Conservation (phyloP, 37 sponge, comb jelly and placozoan species). For the Bolinopsis microptera region DNA sequence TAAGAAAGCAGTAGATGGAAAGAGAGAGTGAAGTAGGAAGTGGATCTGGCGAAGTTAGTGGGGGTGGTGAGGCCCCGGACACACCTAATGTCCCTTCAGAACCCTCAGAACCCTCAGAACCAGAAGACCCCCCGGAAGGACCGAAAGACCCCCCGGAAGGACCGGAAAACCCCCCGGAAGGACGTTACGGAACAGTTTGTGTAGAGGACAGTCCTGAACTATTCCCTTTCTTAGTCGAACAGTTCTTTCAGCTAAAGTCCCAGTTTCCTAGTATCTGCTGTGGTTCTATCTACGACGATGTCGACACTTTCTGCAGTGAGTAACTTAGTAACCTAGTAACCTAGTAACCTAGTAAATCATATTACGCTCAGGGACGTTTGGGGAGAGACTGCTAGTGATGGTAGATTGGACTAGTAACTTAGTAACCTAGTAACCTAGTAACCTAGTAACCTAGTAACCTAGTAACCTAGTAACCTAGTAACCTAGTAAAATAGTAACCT, state of each 20-base stretch:
- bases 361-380: too few relatives aligned
- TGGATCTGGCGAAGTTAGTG: not conserved
- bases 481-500: too few relatives aligned
- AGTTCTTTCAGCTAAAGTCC: not conserved
- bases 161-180: not conserved
- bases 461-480: too few relatives aligned
- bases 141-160: not conserved
- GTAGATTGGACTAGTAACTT: too few relatives aligned
- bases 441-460: too few relatives aligned
- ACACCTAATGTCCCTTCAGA: not conserved
- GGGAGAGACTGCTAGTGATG: too few relatives aligned
- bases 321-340: not conserved
- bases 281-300: not conserved
- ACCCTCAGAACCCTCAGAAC: too few relatives aligned
- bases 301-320: not conserved
- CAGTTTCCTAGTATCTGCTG: not conserved
- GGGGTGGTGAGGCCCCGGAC: not conserved
- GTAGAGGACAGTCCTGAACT: not conserved
- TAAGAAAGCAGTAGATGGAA: too few relatives aligned
- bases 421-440: too few relatives aligned
- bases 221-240: slow-evolving; percentile 2
- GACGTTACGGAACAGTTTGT: not conserved
- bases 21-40: not conserved
- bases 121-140: not conserved
- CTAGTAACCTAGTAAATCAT: not conserved